These are phyloP conservation scores for Anarhynchus alexandrinus DNA, from an alignment of 2,113 vertebrate species.

Conservation along the genomic window DNA sequence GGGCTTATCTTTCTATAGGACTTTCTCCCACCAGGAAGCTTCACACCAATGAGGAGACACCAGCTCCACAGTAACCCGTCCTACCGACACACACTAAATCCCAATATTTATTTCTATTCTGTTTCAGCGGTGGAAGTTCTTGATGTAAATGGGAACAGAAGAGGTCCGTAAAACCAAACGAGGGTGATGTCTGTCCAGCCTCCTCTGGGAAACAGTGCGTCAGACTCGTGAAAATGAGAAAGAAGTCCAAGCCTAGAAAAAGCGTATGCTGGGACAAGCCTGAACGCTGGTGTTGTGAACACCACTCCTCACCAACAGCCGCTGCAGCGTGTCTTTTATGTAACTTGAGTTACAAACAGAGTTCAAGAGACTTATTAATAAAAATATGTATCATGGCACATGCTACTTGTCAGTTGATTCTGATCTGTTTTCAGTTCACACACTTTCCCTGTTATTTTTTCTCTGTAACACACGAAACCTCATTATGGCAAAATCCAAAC, in stretches of 20 bases:
- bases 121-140: background rate
- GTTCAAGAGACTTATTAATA: background rate
- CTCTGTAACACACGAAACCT: background rate
- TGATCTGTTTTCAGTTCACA: background rate
- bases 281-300: background rate
- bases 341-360: background rate
- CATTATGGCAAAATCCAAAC: background rate
- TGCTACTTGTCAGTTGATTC: background rate
- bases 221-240: background rate
- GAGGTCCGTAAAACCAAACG: background rate
- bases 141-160: background rate
- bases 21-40: background rate
- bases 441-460: background rate
- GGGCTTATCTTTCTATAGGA: background rate
- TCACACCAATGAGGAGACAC: background rate
- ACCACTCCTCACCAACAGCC: background rate
- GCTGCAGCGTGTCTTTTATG: background rate
- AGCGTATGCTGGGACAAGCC: background rate
- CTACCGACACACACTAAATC: background rate
- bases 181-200: background rate
- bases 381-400: background rate
- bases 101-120: background rate
- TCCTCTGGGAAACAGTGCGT: background rate
- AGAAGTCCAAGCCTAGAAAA: background rate
- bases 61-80: background rate